A percentile compares a stretch with the other conserved stretches of the same genome.
Evolutionary conservation across 2,797 vertebrate genomes (phyloP).

Genomic region (Harpagifer antarcticus): DNA sequence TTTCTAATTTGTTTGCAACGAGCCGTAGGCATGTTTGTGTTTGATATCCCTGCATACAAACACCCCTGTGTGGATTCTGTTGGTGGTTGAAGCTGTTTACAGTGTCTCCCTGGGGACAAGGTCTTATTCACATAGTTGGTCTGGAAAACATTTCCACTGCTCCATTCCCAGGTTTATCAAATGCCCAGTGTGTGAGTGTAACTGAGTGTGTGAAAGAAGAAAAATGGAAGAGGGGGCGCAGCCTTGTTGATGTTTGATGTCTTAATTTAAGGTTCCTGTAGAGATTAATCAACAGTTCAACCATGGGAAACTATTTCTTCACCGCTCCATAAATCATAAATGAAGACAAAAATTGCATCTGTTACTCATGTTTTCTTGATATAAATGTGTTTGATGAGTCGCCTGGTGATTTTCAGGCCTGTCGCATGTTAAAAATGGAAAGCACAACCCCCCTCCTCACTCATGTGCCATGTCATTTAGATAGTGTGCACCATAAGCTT

Average conservation of each 20-base stretch:
- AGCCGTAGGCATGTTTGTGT: slow-evolving; percentile 71
- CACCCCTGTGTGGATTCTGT: slow-evolving; percentile 51
- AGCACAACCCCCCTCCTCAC: slow-evolving; percentile 3
- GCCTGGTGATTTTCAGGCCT: slow-evolving; percentile 13
- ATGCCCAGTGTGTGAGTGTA: slow-evolving; percentile 54
- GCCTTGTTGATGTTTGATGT: slow-evolving; percentile 8
- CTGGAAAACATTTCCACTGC: slow-evolving; percentile 77
- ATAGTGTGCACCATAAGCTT: slow-evolving; percentile 57
- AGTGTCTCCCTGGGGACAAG: slow-evolving; percentile 66
- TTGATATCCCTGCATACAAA: slow-evolving; percentile 60
- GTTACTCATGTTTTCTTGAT: slow-evolving; percentile 32
- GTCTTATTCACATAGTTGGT: slow-evolving; percentile 79
- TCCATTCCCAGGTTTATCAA: slow-evolving; percentile 77
- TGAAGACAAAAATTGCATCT: slow-evolving; percentile 38
- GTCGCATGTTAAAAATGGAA: slow-evolving; percentile 49
- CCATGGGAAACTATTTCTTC: slow-evolving; percentile 36
- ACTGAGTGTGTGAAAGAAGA: slow-evolving; percentile 37
- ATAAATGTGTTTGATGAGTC: slow-evolving; percentile 21
- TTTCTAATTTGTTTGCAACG: slow-evolving; percentile 71
- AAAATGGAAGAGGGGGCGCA: slow-evolving; percentile 8
- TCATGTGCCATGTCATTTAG: slow-evolving; percentile 33
- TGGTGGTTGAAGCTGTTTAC: slow-evolving; percentile 72
- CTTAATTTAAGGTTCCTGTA: slow-evolving; percentile 33
- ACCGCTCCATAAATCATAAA: slow-evolving; percentile 38
- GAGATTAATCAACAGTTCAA: slow-evolving; percentile 38